Conservation (phyloP, 2,888 invertebrate species). For the Nemoura dubitans region DNA sequence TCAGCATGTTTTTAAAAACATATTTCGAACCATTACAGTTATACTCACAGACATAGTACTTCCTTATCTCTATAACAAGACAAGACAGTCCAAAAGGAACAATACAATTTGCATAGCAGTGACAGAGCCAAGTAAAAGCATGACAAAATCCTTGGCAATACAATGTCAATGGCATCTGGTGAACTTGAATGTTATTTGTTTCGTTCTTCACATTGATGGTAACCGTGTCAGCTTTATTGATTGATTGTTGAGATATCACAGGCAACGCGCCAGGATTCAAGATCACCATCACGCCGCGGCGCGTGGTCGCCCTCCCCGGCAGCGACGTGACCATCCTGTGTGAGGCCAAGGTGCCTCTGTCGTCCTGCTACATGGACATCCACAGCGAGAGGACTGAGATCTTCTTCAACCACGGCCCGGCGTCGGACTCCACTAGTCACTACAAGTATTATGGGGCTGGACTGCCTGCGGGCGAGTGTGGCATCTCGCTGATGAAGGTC, state of each 20-base stretch:
- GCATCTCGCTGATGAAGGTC: not conserved
- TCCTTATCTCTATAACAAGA: not conserved
- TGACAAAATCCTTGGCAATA: not conserved
- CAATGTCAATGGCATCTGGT: not conserved
- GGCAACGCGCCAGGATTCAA: not conserved
- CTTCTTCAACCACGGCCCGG: not conserved
- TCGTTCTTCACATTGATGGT: not conserved
- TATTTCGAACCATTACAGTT: not conserved
- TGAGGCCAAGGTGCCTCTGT: not conserved
- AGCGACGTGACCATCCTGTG: not conserved
- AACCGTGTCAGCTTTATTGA: not conserved
- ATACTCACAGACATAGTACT: not conserved
- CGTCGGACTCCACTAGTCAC: slow-evolving; percentile 12
- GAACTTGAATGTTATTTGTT: not conserved
- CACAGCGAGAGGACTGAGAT: not conserved
- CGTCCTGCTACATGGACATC: not conserved
- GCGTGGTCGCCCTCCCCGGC: not conserved
- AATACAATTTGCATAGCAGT: not conserved
- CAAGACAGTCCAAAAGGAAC: not conserved
- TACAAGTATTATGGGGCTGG: not conserved
- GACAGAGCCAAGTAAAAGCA: not conserved
- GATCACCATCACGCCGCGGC: not conserved
- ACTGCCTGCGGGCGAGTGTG: not conserved
- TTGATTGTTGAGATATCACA: not conserved
- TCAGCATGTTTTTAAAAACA: not conserved